Base-by-base conservation (phyloP, 2,888 invertebrate genomes). In the Sesia apiformis region DNA sequence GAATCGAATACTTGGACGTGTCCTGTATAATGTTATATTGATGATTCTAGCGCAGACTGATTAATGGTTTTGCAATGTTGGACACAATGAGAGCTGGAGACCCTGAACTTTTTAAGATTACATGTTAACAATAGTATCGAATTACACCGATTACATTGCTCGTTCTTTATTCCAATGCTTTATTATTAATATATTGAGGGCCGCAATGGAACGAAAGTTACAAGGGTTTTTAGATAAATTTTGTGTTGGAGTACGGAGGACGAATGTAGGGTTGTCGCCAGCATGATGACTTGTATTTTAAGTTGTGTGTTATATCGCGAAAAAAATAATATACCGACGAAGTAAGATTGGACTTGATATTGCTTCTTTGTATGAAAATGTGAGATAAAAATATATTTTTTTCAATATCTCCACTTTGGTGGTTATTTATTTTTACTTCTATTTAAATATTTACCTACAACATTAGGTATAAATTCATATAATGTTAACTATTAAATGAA, bases 21-120 rank as follows among this genome's bases (percentile, higher is more conserved):
- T 82, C 77, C 69, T 74, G 75, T 74, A 79, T 84, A 85, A 85
- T 86, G 81, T 72, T 87, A 83, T 88, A 89, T 88, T 88, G 88
- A 87, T 88, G 88, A 81, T 86, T 81, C 81, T 72, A 67, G 81
- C 75, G 78, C 80, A 88, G 88, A 87, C 89, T 88, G 88, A 89
- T 89, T 88, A 89, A 89, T 89, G 88, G 79, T 81, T 68, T 70
- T 69, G 67, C 77, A 74, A 76, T 78, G 71, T 76, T 76, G 74
- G 75, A 76, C 78, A 88, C 88, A 88, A 87, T 84, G 73, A 77
- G 73, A 70, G 70, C 71, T 66, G 63, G 66, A 63, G 65, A 70
- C 77, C 74, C 69, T 70, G 72, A 63, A 58, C 64, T 63, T 70
- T 75, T 72, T 64, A 64, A 70, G 73, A 70, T 69, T 67, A 67